Evolutionary conservation across 2,888 invertebrate genomes (phyloP).

Genomic region (Lasiommata megera): DNA sequence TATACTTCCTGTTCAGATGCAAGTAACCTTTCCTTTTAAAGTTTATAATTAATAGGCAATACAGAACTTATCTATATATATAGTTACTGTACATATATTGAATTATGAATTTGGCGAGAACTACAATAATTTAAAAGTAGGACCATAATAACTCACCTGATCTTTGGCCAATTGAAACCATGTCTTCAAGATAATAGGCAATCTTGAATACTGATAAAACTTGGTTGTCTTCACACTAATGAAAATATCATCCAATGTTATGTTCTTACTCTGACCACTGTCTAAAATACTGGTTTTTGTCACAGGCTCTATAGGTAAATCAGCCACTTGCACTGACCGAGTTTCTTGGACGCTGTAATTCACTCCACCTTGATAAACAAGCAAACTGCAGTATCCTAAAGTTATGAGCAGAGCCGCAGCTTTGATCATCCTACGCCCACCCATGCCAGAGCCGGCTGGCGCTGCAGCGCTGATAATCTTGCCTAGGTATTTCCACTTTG

Average conservation of each 20-base stretch:
- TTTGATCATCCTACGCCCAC: conserved; percentile 72
- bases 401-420: conserved; percentile 75
- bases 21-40: no score
- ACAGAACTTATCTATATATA: no score
- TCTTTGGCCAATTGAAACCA: conserved; percentile 96
- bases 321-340: conserved; percentile 70
- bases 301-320: conserved; percentile 75
- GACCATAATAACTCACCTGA: conserved; percentile 84
- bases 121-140: neutral
- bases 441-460: conserved; percentile 68
- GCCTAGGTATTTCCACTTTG: conserved; percentile 55
- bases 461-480: conserved; percentile 62
- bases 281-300: conserved; percentile 66
- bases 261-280: conserved; percentile 75
- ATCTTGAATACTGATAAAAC: conserved; percentile 90
- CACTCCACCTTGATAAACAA: conserved; percentile 82
- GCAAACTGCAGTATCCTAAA: conserved; percentile 82
- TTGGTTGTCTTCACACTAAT: conserved; percentile 97
- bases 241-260: conserved; percentile 92
- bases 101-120: neutral
- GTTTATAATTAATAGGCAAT: no score
- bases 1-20: no score
- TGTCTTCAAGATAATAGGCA: conserved; percentile 94
- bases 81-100: no score
- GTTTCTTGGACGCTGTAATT: conserved; percentile 75